Base-by-base conservation (phyloP, 1,140 invertebrate genomes). In the Ctenoplectra terminalis region DNA sequence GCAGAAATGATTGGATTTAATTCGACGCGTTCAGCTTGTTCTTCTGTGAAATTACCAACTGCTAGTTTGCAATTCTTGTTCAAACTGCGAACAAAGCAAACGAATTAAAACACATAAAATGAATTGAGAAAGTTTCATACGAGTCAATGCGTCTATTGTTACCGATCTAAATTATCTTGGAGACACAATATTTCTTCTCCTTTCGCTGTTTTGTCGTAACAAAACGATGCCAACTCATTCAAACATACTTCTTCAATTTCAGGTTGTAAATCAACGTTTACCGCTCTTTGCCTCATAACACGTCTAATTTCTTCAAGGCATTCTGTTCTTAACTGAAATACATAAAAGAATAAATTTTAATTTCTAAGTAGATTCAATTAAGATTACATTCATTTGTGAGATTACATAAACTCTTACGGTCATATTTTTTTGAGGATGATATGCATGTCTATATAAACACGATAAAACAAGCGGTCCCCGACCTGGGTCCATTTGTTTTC, bases 241-340 rank as follows among this genome's bases (percentile, higher is more conserved):
- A 99, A 93, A 91, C 99, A 99, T 54, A 95, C 95, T 89, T 97
- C 96, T 94, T 99, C 98, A 78, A 99, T 97, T 94, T 99, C 97
- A 13, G 99, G 99, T 85, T 98, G 96, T 9, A 99, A 94, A 91
- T 99, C 97, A 6, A 99, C 98, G 89, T 96, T 98, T 1, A 97
- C 94, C 5, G 99, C 98, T 84, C 99, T 94, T 90, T 98, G 97
- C 74, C 97, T 95, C 98, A 99, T 99, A 0, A 99, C 97, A 88
- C 98, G 94, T 91, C 96, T 95, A 0, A 99, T 96, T 94, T 99
- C 97, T 82, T 96, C 95, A 74, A 95, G 95, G 93, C 96, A 97
- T 46, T 94, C 94, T 61, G 94, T 93, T 88, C 94, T 95, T 56
- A 97, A 89, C 90, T 95, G 93, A 70, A 90, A 82, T 20, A 34